Evolutionary conservation across 2,888 invertebrate species (phyloP).

Genomic region (Dryobotodes eremita): DNA sequence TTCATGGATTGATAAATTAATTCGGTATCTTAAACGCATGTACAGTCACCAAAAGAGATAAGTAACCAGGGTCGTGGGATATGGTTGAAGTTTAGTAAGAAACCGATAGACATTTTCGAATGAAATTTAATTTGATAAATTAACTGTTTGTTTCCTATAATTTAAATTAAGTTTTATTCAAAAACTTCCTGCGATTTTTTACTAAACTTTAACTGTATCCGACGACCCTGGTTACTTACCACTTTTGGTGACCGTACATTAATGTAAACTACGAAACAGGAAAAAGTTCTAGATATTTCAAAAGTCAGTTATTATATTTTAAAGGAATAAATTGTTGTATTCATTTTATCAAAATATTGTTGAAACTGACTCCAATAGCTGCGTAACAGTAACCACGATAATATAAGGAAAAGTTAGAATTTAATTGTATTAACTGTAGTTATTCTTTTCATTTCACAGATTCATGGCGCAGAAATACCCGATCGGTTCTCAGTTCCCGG

Average conservation of each 20-base stretch:
- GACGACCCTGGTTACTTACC: no score
- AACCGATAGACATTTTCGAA: no score
- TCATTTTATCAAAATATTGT: background rate
- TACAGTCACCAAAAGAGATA: no score
- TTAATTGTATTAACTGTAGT: constrained; percentile 37
- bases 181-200: no score
- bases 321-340: background rate
- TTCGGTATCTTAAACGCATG: background rate
- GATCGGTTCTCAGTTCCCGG: constrained; percentile 76
- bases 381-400: constrained; percentile 6
- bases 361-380: background rate
- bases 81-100: no score
- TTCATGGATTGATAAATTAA: background rate
- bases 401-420: constrained; percentile 33
- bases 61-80: no score
- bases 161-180: no score
- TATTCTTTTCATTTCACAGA: constrained; percentile 55
- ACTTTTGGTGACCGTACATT: no score
- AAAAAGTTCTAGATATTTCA: background rate
- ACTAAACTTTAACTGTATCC: no score
- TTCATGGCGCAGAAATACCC: constrained; percentile 83
- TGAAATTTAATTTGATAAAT: no score
- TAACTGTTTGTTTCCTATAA: no score
- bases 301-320: background rate
- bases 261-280: constrained; percentile 17